Conservation (phyloP, 2,888 invertebrate genomes). For the Gandaritis pyraliata region DNA sequence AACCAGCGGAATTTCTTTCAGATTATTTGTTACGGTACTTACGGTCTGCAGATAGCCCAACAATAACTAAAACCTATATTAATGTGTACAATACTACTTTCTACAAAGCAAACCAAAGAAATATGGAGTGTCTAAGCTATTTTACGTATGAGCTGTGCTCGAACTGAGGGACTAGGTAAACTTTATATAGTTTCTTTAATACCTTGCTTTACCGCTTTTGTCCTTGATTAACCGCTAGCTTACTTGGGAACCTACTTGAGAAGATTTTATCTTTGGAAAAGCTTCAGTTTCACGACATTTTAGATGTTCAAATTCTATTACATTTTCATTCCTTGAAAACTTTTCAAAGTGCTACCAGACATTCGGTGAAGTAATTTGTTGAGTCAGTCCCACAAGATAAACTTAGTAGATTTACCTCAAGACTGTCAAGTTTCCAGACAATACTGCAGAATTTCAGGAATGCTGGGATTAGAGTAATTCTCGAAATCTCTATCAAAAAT, state of each 20-base stretch:
- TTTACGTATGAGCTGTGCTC: constrained; percentile 9
- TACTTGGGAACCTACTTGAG: constrained; percentile 13
- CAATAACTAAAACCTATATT: no score
- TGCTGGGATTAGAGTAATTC: no score
- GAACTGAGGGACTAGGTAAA: constrained; percentile 28
- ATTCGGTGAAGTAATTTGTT: constrained; percentile 6
- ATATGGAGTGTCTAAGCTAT: neutral
- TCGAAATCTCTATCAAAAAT: no score
- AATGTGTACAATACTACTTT: no score
- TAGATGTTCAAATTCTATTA: constrained; percentile 10
- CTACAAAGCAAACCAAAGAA: no score
- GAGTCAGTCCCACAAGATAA: neutral
- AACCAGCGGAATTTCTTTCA: no score
- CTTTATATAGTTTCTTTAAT: constrained; percentile 37
- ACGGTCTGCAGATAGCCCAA: no score
- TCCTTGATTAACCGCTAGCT: constrained; percentile 32
- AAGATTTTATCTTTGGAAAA: constrained; percentile 14
- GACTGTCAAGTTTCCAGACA: no score
- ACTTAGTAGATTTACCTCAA: neutral
- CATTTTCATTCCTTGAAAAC: constrained; percentile 4
- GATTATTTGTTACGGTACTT: no score
- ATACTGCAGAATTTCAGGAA: no score
- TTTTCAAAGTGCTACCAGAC: neutral
- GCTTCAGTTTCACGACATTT: constrained; percentile 1
- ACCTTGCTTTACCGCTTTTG: constrained; percentile 39